Conservation (phyloP, 2,113 vertebrate genomes). For the Pygathrix nemaeus region DNA sequence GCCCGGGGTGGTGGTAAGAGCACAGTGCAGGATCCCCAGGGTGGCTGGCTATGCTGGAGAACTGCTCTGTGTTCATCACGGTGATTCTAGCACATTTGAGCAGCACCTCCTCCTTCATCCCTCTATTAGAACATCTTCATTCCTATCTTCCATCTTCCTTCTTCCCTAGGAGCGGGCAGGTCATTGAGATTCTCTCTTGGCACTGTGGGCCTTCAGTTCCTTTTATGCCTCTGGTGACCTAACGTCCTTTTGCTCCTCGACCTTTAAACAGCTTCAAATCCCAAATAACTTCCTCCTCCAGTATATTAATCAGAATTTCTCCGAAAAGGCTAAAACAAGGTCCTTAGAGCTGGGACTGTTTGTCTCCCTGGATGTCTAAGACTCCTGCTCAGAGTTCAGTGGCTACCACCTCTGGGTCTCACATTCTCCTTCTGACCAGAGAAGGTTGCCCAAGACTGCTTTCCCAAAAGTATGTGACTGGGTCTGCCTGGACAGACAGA, state of each 20-base stretch:
- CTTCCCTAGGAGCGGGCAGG: neutral
- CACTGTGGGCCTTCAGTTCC: neutral
- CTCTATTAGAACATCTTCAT: neutral
- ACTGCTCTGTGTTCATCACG: accelerated
- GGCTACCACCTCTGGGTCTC: neutral
- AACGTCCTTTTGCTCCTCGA: neutral
- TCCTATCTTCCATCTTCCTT: neutral
- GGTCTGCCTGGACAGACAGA: neutral
- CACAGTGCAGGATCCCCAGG: accelerated
- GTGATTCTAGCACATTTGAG: neutral
- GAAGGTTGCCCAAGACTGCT: neutral
- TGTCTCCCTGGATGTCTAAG: neutral
- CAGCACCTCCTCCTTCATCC: neutral
- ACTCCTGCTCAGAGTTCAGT: neutral
- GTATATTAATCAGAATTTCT: neutral
- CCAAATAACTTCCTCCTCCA: neutral
- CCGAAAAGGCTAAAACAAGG: neutral
- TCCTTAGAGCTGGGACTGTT: neutral
- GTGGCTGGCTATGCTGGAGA: neutral
- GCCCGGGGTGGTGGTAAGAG: accelerated
- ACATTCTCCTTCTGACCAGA: neutral
- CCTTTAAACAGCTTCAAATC: neutral
- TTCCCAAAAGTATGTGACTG: neutral
- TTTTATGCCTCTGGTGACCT: neutral
- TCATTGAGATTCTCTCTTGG: neutral